phyloP scores from a whole-genome alignment of 35 echinoderm and acorn worm species.

The Lytechinus pictus region DNA sequence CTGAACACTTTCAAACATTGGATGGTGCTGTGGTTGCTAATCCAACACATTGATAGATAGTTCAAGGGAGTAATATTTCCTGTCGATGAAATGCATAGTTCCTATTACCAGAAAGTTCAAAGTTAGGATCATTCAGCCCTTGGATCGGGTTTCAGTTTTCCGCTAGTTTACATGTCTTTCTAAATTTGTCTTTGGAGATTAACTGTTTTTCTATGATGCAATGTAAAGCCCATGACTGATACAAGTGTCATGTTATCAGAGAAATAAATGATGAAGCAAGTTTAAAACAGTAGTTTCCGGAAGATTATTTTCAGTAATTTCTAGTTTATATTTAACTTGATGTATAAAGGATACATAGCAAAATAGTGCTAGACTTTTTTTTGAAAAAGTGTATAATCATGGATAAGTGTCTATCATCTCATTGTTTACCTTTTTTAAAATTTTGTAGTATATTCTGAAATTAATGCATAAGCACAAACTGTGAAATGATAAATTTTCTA shows the following conservation, averaged over 20 bases:
- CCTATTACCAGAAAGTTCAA: neutral
- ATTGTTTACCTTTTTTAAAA: too few relatives aligned
- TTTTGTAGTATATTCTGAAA: too few relatives aligned
- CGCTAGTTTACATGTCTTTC: neutral
- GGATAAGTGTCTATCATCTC: too few relatives aligned
- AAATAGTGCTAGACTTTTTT: too few relatives aligned
- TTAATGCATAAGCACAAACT: too few relatives aligned
- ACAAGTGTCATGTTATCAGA: neutral
- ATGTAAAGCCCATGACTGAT: neutral
- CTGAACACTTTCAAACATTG: too few relatives aligned
- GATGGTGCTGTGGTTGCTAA: too few relatives aligned
- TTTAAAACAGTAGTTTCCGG: neutral
- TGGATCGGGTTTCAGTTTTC: neutral
- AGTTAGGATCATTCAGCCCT: neutral
- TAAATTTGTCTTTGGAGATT: constrained; percentile 19
- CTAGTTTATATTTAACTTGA: too few relatives aligned
- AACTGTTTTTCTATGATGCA: neutral
- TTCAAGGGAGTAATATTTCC: neutral
- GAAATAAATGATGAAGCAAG: neutral
- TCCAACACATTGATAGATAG: neutral
- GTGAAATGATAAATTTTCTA: too few relatives aligned
- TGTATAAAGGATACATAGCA: neutral
- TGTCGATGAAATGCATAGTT: neutral
- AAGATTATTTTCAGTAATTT: neutral
- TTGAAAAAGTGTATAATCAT: too few relatives aligned